Evolutionary conservation across 1,140 invertebrate species (phyloP).

Genomic region (Antheraea pernyi): DNA sequence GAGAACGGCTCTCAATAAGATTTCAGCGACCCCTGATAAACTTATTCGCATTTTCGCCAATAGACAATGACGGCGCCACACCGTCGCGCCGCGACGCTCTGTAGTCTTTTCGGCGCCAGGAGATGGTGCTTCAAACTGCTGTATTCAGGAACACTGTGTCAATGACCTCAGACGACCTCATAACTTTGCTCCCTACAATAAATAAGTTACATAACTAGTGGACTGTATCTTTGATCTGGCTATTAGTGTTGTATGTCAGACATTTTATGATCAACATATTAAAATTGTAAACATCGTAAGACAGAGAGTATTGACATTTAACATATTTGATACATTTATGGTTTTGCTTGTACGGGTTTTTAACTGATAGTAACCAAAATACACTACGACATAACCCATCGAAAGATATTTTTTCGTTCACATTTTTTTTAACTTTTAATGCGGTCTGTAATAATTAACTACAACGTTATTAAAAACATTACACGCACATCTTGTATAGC

Average conservation of each 20-base stretch:
- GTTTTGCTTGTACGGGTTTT: too few relatives aligned
- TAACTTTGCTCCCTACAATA: constrained; percentile 9
- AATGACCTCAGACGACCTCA: constrained; percentile 23
- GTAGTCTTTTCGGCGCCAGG: constrained; percentile 44
- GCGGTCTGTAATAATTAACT: too few relatives aligned
- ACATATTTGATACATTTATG: too few relatives aligned
- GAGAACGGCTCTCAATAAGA: background rate
- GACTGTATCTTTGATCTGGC: background rate
- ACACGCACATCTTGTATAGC: too few relatives aligned
- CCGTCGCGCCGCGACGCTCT: constrained; percentile 32
- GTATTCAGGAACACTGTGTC: constrained; percentile 16
- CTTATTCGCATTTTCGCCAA: background rate
- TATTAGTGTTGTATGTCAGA: background rate
- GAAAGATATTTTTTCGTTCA: too few relatives aligned
- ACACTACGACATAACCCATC: too few relatives aligned
- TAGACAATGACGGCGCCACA: constrained; percentile 26
- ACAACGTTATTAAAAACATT: too few relatives aligned
- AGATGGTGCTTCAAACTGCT: constrained; percentile 27
- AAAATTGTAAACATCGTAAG: background rate
- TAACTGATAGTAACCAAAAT: too few relatives aligned
- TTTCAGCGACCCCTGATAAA: background rate
- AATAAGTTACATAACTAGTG: background rate
- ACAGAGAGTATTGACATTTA: background rate
- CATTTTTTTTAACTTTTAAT: too few relatives aligned
- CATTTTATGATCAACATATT: background rate